Evolutionary conservation across 2,113 vertebrate genomes (phyloP).

Genomic region (Grammomys dolichurus): DNA sequence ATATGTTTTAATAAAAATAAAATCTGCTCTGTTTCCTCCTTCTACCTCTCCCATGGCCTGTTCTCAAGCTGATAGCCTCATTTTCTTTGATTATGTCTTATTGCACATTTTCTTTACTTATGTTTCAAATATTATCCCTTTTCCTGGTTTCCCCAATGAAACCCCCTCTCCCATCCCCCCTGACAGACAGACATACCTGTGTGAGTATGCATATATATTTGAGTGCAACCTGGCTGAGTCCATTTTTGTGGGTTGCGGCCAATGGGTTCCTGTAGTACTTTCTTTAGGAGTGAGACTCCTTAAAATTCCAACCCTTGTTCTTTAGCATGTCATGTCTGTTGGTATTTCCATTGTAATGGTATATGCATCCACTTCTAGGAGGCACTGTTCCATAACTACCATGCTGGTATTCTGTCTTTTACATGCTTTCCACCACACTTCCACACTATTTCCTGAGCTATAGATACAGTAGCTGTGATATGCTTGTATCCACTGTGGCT

Average conservation of each 20-base stretch:
- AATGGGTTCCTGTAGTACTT: neutral
- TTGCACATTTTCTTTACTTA: too few relatives aligned
- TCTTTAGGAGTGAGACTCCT: neutral
- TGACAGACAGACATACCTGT: neutral
- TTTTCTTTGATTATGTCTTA: neutral
- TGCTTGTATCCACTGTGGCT: neutral
- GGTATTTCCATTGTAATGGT: neutral
- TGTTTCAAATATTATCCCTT: too few relatives aligned
- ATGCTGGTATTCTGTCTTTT: neutral
- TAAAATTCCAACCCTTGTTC: too few relatives aligned
- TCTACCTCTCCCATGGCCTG: neutral
- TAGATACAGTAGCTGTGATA: neutral
- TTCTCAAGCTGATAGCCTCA: neutral
- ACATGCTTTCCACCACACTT: fast-evolving
- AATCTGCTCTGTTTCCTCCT: neutral
- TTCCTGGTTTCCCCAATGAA: too few relatives aligned
- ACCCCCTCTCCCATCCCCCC: too few relatives aligned
- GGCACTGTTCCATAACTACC: neutral
- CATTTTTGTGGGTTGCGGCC: neutral
- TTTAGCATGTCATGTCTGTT: neutral
- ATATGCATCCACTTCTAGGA: neutral
- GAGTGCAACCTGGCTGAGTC: neutral
- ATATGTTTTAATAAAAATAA: neutral
- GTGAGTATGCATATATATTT: neutral
- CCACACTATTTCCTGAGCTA: neutral